phyloP scores from a whole-genome alignment of 2,113 vertebrate species.

The Perognathus longimembris region DNA sequence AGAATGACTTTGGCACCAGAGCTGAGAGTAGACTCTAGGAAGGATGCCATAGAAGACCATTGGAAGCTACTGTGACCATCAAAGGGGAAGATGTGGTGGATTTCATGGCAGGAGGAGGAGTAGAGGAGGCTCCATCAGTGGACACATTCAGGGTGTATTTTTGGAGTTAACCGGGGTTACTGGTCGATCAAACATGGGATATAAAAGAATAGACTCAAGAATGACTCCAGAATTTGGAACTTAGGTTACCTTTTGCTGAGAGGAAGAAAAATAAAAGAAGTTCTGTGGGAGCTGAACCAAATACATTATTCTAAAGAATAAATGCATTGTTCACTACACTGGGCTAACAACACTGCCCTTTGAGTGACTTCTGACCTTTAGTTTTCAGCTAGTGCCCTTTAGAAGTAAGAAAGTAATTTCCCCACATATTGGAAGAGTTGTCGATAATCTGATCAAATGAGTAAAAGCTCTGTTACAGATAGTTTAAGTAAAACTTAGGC shows the following conservation, averaged over 20 bases:
- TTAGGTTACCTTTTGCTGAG: background rate
- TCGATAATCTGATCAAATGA: background rate
- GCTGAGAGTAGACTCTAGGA: background rate
- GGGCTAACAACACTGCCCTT: background rate
- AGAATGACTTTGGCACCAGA: background rate
- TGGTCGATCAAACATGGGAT: background rate
- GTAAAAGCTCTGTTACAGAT: background rate
- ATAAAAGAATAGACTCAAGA: background rate
- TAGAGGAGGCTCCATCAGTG: background rate
- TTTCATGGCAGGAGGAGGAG: background rate
- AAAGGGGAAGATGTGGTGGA: background rate
- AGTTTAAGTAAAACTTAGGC: conserved; percentile 8
- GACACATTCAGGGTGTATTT: background rate
- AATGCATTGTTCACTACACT: background rate
- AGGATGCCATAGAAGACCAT: background rate
- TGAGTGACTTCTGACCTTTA: background rate
- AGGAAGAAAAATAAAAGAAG: background rate
- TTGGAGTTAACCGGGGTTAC: background rate
- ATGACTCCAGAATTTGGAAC: background rate
- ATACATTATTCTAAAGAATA: background rate
- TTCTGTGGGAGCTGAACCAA: background rate
- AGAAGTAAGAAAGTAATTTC: background rate
- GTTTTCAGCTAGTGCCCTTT: background rate
- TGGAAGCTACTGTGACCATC: background rate
- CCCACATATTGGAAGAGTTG: background rate